A percentile compares a stretch with the other conserved stretches of the same genome.
phyloP scores from a whole-genome alignment of 2,888 invertebrate genomes.

The Geotrupes spiniger region DNA sequence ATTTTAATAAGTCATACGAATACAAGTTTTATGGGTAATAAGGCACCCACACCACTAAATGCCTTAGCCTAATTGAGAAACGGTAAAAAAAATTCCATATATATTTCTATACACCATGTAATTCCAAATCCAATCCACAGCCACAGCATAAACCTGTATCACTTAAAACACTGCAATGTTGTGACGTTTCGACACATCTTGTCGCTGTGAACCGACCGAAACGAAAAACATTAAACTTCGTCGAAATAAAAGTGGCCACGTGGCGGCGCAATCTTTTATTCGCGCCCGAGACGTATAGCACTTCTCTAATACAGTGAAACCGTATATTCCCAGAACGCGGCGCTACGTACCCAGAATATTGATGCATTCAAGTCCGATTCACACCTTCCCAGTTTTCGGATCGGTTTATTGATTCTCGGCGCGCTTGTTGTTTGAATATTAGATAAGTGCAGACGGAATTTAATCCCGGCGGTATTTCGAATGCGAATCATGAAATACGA shows the following conservation, averaged over 20 bases:
- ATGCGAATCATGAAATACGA: conserved; percentile 22
- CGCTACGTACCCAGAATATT: conserved; percentile 32
- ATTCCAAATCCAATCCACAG: too few species aligned
- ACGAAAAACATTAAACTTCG: not conserved
- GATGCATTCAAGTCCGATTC: conserved; percentile 30
- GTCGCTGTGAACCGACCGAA: not conserved
- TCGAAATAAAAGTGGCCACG: conserved; percentile 25
- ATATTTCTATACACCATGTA: too few species aligned
- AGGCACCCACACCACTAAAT: too few species aligned
- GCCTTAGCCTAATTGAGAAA: too few species aligned
- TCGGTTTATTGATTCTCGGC: conserved; percentile 42
- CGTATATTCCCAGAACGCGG: conserved; percentile 27
- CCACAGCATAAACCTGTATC: too few species aligned
- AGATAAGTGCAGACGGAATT: conserved; percentile 43
- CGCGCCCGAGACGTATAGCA: conserved; percentile 17
- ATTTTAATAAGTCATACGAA: too few species aligned
- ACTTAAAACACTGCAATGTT: too few species aligned
- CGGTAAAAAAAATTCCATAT: too few species aligned
- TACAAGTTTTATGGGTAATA: too few species aligned
- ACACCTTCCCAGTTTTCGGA: conserved; percentile 25
- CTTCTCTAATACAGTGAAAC: conserved; percentile 28
- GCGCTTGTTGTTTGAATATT: conserved; percentile 45
- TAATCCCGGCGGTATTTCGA: conserved; percentile 40
- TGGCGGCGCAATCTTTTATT: conserved; percentile 27
- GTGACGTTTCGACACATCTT: not conserved